Base-by-base conservation (phyloP, 2,888 invertebrate genomes). In the Drosophila kanekoi region DNA sequence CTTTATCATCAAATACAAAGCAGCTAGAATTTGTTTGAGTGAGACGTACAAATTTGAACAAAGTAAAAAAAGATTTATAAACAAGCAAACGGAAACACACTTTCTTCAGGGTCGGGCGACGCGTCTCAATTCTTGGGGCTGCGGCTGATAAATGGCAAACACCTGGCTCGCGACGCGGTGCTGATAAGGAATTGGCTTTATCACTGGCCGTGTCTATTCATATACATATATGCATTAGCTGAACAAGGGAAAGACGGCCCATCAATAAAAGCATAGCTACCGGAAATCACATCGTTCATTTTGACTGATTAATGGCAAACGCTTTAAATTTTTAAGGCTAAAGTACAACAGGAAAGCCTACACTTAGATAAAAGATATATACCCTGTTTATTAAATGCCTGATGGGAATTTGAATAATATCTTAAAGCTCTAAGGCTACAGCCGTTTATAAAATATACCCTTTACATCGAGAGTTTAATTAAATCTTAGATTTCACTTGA, bases 101-200 rank as follows among this genome's bases (percentile, higher is more conserved):
- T 43, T 45, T 45, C 14, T 14, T 16, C 23, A 23, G 49, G 23
- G 35, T 6, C 38, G 18, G 18, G 14, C 28, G 38, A 18, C 16
- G 13, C 33, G 16, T 35, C 35, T 52, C 1, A 10, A 13, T 38
- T 45, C 51, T 35, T 28, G 20, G 28, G 14, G 11, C 32, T 41
- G 32, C 14, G 13, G 41, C 65, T 71, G 73, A 87, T 87, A 85
- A 79, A 77, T 72, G 49, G 52, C 62, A 40, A 65, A 69, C 82
- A 87, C 86, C 82, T 83, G 86, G 77, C 51, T 41, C n/a, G 35
- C 33, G 23, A 37, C 35, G 14, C 20, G 20, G 8, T 6, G 35
- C 65, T 75, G 81, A 87, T 82, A 78, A 87, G 48, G 51, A 56
- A 57, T 51, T 66, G 14, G 44, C 52, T 40, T 73, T 85, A 87